phyloP scores from a whole-genome alignment of 1,140 invertebrate genomes.

The Rhyzopertha dominica region DNA sequence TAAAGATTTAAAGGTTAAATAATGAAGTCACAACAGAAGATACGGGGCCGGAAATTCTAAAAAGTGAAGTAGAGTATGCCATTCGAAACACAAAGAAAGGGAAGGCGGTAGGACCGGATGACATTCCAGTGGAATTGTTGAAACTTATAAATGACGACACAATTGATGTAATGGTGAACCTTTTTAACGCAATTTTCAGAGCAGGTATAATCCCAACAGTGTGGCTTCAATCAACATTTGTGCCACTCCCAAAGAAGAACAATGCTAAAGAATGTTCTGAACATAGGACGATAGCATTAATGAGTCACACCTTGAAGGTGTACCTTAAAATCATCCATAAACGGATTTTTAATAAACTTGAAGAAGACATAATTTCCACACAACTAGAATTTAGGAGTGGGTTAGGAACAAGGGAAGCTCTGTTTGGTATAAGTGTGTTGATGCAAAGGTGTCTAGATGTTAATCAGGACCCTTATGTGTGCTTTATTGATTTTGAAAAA shows the following conservation, averaged over 20 bases:
- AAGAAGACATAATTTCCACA: constrained; percentile 8
- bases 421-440: no score
- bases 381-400: constrained; percentile 19
- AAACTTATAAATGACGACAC: constrained; percentile 14
- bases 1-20: no score
- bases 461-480: constrained; percentile 2
- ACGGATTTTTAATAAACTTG: constrained; percentile 8
- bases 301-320: no score
- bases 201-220: constrained; percentile 9
- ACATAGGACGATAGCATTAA: constrained; percentile 8
- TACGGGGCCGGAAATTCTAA: constrained; percentile 7
- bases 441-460: constrained; percentile 15
- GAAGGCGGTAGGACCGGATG: constrained; percentile 34
- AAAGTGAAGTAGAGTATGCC: constrained; percentile 17
- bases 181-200: constrained; percentile 14
- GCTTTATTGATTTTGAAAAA: constrained; percentile 12
- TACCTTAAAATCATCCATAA: constrained; percentile 7
- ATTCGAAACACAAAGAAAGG: constrained; percentile 14
- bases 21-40: no score
- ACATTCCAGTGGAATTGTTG: constrained; percentile 30
- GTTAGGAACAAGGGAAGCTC: constrained; percentile 17
- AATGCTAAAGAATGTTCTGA: constrained; percentile 2
- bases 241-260: constrained; percentile 8
- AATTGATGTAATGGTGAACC: not conserved
- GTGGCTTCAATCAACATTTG: constrained; percentile 13